Conservation (phyloP, 2,797 vertebrate species). For the Acanthopagrus latus region DNA sequence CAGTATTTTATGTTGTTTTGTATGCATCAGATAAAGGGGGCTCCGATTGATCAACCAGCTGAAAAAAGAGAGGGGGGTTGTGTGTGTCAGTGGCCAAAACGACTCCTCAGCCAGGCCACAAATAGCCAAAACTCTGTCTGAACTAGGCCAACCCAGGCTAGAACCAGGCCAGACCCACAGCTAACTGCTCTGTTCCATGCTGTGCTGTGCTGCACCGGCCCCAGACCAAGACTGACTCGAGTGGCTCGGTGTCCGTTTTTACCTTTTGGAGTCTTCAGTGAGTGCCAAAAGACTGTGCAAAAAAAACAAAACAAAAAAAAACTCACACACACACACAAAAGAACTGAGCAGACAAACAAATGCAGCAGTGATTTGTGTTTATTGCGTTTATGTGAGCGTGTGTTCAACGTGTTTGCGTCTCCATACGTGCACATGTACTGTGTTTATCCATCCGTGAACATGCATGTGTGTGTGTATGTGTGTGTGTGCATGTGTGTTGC, state of each 20-base stretch:
- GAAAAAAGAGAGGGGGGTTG: not conserved
- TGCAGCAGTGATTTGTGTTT: conserved; percentile 75
- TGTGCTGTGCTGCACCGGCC: conserved; percentile 42
- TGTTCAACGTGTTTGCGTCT: not conserved
- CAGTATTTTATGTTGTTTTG: conserved; percentile 44
- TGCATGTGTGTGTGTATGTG: conserved; percentile 1
- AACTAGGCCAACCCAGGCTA: conserved; percentile 70
- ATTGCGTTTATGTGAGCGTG: conserved; percentile 27
- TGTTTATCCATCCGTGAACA: conserved; percentile 26
- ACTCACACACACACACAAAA: conserved; percentile 30
- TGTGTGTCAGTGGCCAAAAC: conserved; percentile 50
- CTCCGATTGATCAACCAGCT: conserved; percentile 48
- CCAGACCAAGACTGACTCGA: conserved; percentile 50
- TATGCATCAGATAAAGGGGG: conserved; percentile 19
- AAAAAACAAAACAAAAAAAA: conserved; percentile 49
- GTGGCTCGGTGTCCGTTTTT: conserved; percentile 58
- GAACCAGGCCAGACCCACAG: conserved; percentile 63
- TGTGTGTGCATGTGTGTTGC: conserved; percentile 1
- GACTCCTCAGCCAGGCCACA: conserved; percentile 63
- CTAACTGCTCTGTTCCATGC: conserved; percentile 51
- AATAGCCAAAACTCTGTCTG: conserved; percentile 61
- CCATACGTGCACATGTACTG: conserved; percentile 4
- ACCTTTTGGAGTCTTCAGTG: conserved; percentile 50
- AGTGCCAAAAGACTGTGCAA: conserved; percentile 70
- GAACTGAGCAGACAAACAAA: conserved; percentile 71